Evolutionary conservation across 2,113 vertebrate species (phyloP).

Genomic region (Enhydra lutris): DNA sequence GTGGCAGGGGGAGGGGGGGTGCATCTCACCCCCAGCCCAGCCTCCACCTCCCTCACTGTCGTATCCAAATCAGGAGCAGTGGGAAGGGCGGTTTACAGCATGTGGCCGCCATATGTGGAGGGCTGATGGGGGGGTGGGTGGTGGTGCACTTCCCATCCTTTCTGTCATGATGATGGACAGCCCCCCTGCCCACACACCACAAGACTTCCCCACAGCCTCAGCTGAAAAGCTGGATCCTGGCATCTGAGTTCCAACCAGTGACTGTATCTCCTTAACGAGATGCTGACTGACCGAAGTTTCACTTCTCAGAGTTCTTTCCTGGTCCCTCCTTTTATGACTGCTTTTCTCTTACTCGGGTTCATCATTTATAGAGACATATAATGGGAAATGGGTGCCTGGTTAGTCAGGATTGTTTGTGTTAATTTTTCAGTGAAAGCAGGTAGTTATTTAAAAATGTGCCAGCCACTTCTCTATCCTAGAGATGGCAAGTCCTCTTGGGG

Average conservation of each 20-base stretch:
- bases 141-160: background rate
- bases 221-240: background rate
- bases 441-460: background rate
- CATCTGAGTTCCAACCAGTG: background rate
- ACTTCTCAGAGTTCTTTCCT: background rate
- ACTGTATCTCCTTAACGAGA: background rate
- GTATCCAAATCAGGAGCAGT: background rate
- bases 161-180: background rate
- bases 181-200: background rate
- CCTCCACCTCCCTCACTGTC: background rate
- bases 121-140: background rate
- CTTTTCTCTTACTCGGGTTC: background rate
- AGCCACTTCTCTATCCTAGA: background rate
- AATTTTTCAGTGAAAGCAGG: background rate
- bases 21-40: background rate
- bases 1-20: background rate
- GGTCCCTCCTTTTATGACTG: background rate
- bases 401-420: background rate
- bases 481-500: background rate
- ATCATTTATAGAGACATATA: background rate
- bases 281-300: background rate
- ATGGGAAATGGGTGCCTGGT: too few relatives aligned
- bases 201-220: slow-evolving; percentile 18
- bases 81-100: background rate
- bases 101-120: background rate